Evolutionary conservation across 1,140 invertebrate genomes (phyloP), one percentile per base, ranked within the genome.

Genomic region (Proales similis): DNA sequence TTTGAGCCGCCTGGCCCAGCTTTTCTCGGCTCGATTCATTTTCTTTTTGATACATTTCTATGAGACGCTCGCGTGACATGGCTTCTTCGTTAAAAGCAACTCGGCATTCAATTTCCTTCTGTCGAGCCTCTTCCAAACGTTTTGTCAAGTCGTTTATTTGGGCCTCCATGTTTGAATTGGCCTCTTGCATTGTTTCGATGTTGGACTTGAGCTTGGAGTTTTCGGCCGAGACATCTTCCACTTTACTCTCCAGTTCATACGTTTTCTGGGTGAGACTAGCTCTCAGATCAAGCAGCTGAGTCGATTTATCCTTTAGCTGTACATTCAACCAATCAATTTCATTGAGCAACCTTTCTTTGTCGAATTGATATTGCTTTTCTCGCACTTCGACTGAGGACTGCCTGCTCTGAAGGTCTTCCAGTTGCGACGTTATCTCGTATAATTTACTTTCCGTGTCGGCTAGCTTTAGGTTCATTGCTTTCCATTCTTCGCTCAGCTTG

Each of bases 11-110:
- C 67, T 86, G 81, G 71, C 45, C 51, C 17, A 57, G 36, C 32
- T 29, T 57, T 57, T 20, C 20, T 27, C 45, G 39, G 45, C 33
- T 42, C 17, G 20, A 42, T 42, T 22, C 27, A 42, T 57, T 57
- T 42, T 57, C 51, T 29, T 57, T 42, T 78, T 89, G 88, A 68
- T 90, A 88, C 2, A 91, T 74, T 65, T 87, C 83, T 6, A 85
- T 82, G n/a, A 93, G 74, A 79, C 85, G 87, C 0, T 82, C 83
- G 74, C 90, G 88, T 0, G 86, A 83, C 66, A 84, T 79, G 11
- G 92, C 75, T 79, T 95, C 88, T 67, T 86, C 84, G 67, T 85
- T 81, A 68, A 85, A 89, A 32, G 85, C 85, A 66, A 88, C 83
- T 69, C 86, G 83, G 72, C 87, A 81, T 70, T 85, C 82, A 12